These are phyloP conservation scores for Sinohyriopsis cumingii DNA, from an alignment of 2,888 invertebrate species.

Conservation along the genomic window DNA sequence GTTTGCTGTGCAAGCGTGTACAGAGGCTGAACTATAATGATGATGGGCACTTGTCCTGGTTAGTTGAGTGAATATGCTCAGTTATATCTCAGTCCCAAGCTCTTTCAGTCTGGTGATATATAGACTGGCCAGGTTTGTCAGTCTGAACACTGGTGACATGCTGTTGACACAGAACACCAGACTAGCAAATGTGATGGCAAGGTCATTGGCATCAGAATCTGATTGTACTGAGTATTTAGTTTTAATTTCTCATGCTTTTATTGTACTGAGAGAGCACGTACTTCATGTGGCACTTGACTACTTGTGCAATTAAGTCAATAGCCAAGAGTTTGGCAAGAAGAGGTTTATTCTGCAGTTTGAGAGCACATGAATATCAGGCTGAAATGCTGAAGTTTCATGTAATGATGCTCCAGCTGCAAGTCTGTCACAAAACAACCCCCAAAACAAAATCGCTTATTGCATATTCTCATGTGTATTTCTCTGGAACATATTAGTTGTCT, in stretches of 20 bases:
- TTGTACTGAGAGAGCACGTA: conserved; percentile 8
- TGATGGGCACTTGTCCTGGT: neutral
- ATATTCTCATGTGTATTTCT: too few species aligned
- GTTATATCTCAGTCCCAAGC: neutral
- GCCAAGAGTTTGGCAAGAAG: conserved; percentile 14
- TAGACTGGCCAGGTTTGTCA: conserved; percentile 12
- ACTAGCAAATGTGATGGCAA: conserved; percentile 16
- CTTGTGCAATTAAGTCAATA: conserved; percentile 15
- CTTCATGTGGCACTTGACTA: conserved; percentile 15
- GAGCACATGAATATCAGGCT: neutral
- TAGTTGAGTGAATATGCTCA: neutral
- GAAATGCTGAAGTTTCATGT: neutral
- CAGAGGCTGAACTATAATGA: too few species aligned
- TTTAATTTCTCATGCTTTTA: conserved; percentile 1
- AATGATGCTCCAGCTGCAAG: neutral
- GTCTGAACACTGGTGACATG: conserved; percentile 13
- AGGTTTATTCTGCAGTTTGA: neutral
- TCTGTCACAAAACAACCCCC: neutral
- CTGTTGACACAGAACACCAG: conserved; percentile 9
- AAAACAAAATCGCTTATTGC: neutral
- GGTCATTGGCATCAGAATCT: neutral
- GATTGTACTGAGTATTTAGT: too few species aligned
- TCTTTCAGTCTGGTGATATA: neutral
- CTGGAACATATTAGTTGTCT: too few species aligned
- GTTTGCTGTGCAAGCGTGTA: too few species aligned